Conservation (phyloP, 2,797 vertebrate species). For the Chrosomus eos region DNA sequence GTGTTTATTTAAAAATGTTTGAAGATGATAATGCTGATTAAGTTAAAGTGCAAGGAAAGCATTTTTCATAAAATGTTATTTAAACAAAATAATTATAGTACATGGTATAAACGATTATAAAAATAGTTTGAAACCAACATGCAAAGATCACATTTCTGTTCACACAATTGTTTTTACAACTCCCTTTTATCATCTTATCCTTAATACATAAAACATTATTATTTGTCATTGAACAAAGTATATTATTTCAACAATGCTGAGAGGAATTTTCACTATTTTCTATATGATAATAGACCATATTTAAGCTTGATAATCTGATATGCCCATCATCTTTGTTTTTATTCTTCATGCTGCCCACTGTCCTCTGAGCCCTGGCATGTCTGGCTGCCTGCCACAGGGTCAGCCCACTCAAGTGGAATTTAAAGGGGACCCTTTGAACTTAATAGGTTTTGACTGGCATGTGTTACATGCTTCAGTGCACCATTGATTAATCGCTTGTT, state of each 20-base stretch:
- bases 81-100: not conserved
- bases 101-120: not conserved
- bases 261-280: not conserved
- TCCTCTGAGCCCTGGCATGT: constrained; percentile 70
- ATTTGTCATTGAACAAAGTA: not conserved
- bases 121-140: not conserved
- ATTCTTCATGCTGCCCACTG: constrained; percentile 60
- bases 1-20: not conserved
- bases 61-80: not conserved
- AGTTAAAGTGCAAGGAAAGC: not conserved
- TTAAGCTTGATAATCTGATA: not conserved
- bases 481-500: constrained; percentile 94
- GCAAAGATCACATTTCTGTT: not conserved
- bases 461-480: constrained; percentile 88
- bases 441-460: constrained; percentile 96
- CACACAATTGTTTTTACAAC: not conserved
- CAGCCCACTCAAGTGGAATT: constrained; percentile 86
- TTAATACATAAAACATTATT: not conserved
- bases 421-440: constrained; percentile 86
- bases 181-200: not conserved
- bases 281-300: not conserved
- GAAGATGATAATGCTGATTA: too few species aligned
- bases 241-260: not conserved
- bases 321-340: not conserved
- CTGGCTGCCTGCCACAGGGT: constrained; percentile 83